Evolutionary conservation across 2,888 invertebrate species (phyloP).

Genomic region (Hypercompe scribonia): DNA sequence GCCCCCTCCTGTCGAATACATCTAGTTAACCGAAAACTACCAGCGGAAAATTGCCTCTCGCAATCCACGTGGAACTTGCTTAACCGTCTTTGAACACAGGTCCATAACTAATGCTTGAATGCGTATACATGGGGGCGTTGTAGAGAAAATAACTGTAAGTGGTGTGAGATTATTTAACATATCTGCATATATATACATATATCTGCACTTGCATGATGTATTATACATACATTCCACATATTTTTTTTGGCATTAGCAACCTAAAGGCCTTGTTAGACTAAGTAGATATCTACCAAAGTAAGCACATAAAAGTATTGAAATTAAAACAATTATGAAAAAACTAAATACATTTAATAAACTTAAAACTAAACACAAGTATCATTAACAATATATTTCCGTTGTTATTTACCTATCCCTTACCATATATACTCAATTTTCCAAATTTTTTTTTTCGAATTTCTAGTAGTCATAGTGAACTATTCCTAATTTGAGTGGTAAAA

Average conservation of each 20-base stretch:
- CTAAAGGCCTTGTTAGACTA: not conserved
- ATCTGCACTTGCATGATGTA: not conserved
- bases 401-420: not conserved
- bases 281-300: not conserved
- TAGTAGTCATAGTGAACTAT: not conserved
- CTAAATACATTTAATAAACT: not conserved
- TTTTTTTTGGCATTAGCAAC: not conserved
- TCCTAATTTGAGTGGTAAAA: not conserved
- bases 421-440: not conserved
- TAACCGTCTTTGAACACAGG: not conserved
- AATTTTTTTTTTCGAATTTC: not conserved
- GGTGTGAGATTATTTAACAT: not conserved
- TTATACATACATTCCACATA: not conserved
- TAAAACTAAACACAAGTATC: too few relatives aligned
- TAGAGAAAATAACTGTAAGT: not conserved
- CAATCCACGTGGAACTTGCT: not conserved
- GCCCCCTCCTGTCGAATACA: not conserved
- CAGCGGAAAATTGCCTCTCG: constrained; percentile 4
- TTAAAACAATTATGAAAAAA: not conserved
- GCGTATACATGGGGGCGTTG: not conserved
- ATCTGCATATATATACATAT: not conserved
- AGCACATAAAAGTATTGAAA: not conserved
- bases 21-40: constrained; percentile 3
- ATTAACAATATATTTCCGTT: too few relatives aligned
- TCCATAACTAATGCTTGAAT: constrained; percentile 4